Conservation (phyloP, 1,140 invertebrate species). For the Drosophila bocki region DNA sequence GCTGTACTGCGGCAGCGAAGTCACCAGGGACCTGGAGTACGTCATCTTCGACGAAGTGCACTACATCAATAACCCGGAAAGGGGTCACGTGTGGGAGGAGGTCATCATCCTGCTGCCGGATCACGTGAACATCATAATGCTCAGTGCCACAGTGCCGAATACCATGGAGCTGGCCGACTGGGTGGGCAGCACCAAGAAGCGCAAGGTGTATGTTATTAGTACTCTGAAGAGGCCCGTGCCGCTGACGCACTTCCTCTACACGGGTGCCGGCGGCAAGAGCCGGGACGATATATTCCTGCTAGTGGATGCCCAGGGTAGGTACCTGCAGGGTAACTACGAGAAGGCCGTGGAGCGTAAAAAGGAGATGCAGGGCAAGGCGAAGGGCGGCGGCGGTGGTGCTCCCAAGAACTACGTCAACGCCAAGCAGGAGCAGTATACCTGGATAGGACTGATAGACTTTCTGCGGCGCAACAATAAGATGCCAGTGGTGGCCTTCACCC, state of each 20-base stretch:
- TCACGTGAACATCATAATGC: conserved; percentile 97
- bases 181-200: conserved; percentile 96
- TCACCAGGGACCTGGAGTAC: conserved; percentile 98
- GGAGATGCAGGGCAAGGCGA: conserved; percentile 73
- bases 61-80: conserved; percentile 98
- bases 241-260: conserved; percentile 97
- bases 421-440: conserved; percentile 93
- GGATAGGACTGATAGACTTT: conserved; percentile 93
- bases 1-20: conserved; percentile 98
- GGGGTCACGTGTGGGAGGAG: conserved; percentile 99
- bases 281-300: conserved; percentile 93
- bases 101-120: conserved; percentile 97
- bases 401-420: conserved; percentile 69
- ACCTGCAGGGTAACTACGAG: conserved; percentile 89
- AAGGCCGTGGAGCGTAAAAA: conserved; percentile 89
- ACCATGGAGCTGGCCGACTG: conserved; percentile 98
- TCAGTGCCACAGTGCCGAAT: conserved; percentile 99
- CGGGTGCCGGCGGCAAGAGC: conserved; percentile 92
- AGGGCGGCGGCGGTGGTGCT: conserved; percentile 32
- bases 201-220: conserved; percentile 97
- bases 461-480: conserved; percentile 92
- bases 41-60: conserved; percentile 99
- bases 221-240: conserved; percentile 98
- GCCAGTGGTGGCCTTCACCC: conserved; percentile 97
- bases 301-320: conserved; percentile 91